Base-by-base conservation (phyloP, 2,888 invertebrate genomes). In the Caenorhabditis sinica region DNA sequence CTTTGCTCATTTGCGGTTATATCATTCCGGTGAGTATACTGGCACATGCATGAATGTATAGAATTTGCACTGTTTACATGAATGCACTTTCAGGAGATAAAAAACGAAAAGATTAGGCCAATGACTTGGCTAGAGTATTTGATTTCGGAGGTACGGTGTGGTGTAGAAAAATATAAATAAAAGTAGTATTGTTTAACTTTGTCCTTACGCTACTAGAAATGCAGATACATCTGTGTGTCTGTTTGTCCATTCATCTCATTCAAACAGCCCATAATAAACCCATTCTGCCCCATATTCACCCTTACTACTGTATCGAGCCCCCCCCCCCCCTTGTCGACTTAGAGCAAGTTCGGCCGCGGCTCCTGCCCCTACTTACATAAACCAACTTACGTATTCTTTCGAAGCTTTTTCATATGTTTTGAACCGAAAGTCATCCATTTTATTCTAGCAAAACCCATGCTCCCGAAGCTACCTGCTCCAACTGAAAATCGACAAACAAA, bases 1-100 rank as follows among this genome's bases (percentile, higher is more conserved):
- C 81, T 25, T 43, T 90, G 17, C 82, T 90, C 20, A 82, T 89
- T 49, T 89, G 87, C 45, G 90, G 89, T 4, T 89, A 90, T 81
- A 85, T 90, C 25, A 83, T 90, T 25, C 90, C 90, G 63, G 89
- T 89, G 36, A 77, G 77, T 56, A 20, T 9, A 56, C 56, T 40
- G 40, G 9, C 9, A 40, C 13, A 1, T 40, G 40, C 40, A 40
- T 13, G 1, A 40, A 40, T 40, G 40, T 40, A 13, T 13, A 40
- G n/a, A n/a, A n/a, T n/a, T n/a, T n/a, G n/a, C 40, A 40, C 40
- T 40, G 40, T 13, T 13, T n/a, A 40, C 40, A 49, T 49, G 40
- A 20, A 30, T 13, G 25, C 25, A 5, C 20, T 65, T 65, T 65
- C 28, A 45, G 43, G 40, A 65, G n/a, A 43, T 23, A 33, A 36